Evolutionary conservation across 2,888 invertebrate genomes (phyloP).

Genomic region (Hemaris fuciformis): DNA sequence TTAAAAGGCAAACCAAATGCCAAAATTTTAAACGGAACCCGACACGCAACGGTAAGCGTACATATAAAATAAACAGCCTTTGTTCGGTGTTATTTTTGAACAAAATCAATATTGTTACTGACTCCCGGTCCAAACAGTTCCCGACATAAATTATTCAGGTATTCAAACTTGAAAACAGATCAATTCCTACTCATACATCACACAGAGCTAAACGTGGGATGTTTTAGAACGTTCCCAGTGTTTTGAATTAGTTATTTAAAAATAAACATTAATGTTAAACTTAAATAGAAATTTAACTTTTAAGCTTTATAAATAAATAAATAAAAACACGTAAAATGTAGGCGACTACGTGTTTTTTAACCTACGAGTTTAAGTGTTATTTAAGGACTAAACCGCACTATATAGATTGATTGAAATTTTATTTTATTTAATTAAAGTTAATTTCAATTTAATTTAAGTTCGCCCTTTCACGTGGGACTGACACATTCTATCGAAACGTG

Average conservation of each 20-base stretch:
- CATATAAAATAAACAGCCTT: background rate
- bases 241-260: background rate
- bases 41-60: background rate
- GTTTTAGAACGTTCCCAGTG: background rate
- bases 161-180: slow-evolving; percentile 27
- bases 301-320: too few species aligned
- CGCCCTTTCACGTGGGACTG: too few species aligned
- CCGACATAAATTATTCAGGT: slow-evolving; percentile 43
- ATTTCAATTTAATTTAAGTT: too few species aligned
- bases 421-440: too few species aligned
- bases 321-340: too few species aligned
- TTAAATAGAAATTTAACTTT: too few species aligned
- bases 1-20: background rate
- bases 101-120: slow-evolving; percentile 21
- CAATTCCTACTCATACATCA: slow-evolving; percentile 20
- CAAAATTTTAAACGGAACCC: background rate
- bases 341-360: too few species aligned
- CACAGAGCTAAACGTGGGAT: slow-evolving; percentile 17
- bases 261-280: too few species aligned
- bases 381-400: too few species aligned
- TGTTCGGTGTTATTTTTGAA: slow-evolving; percentile 19
- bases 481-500: too few species aligned
- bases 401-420: too few species aligned
- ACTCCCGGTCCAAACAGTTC: slow-evolving; percentile 17
- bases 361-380: too few species aligned